Base-by-base conservation (phyloP, 2,113 vertebrate genomes). In the Neoarius graeffei region DNA sequence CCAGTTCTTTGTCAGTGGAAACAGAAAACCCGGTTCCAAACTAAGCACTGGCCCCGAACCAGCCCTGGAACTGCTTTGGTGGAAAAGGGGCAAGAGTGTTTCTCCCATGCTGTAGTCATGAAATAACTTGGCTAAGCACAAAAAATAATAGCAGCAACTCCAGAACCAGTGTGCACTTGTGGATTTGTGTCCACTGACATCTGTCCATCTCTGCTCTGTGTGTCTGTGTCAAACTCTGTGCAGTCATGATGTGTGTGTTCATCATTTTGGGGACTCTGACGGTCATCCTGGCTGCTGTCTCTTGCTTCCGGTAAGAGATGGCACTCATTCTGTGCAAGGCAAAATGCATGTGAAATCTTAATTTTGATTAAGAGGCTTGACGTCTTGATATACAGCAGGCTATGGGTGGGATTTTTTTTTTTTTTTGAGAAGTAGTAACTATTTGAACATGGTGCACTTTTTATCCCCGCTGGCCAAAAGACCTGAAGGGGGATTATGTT, bases 241-340 rank as follows among this genome's bases (percentile, higher is more conserved):
- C 95, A 99, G 98, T 96, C 86, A 91, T 98, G 93, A 95, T 96
- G 0, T 93, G 95, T 69, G 93, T 94, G 50, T 96, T 96, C 93
- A 94, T 96, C 0, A 89, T 96, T 64, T 94, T 95, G 0, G 96
- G 96, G 0, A 90, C 93, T 0, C 90, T 96, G 0, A 96, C 95
- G 0, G 87, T 99, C 60, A 87, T 95, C 0, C 14, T 96, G 89
- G 97, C 96, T 0, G 94, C 92, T 0, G 83, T 96, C 23, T 98
- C 95, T 91, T 99, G 97, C 97, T 93, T 95, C 94, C 96, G 97
- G 98, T 98, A 92, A 96, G 94, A 86, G 14, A 4, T 1, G 48
- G 6, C 81, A 20, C 19, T 25, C 17, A 3, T 57, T 56, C 30
- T 23, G 42, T 54, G 42, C 25, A 52, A 27, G 2, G 27, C 48